These are phyloP conservation scores for Teleopsis dalmanni DNA, from an alignment of 1,140 invertebrate species.

Conservation along the genomic window DNA sequence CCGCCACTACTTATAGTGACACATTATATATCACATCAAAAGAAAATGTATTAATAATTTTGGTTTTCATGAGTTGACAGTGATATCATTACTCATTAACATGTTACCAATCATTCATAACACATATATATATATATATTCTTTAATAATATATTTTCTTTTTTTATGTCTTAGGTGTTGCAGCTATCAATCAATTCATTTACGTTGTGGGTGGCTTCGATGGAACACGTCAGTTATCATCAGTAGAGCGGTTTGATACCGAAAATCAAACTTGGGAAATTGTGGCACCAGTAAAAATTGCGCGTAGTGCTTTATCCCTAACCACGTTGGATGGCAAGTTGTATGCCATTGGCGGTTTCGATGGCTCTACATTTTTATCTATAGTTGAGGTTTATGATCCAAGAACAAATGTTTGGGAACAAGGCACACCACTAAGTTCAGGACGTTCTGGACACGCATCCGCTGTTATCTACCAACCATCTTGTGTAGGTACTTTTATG, in stretches of 20 bases:
- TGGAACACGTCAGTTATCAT: constrained; percentile 64
- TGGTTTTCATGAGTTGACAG: not conserved
- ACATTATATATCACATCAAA: no score
- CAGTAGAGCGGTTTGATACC: constrained; percentile 75
- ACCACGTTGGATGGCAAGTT: constrained; percentile 73
- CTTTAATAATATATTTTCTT: not conserved
- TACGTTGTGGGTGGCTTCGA: constrained; percentile 83
- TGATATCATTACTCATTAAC: not conserved
- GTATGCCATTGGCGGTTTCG: constrained; percentile 83
- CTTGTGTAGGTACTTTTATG: constrained; percentile 51
- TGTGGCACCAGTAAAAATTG: constrained; percentile 59
- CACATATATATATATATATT: not conserved
- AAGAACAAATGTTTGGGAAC: constrained; percentile 62
- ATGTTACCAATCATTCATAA: not conserved
- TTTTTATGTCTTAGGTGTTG: constrained; percentile 66
- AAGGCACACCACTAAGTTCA: constrained; percentile 70
- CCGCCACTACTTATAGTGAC: no score
- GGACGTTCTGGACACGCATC: constrained; percentile 84
- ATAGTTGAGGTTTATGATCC: constrained; percentile 84
- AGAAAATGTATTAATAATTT: no score
- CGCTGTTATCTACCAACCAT: constrained; percentile 70
- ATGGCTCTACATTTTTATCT: constrained; percentile 70
- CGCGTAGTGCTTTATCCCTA: constrained; percentile 73
- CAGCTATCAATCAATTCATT: constrained; percentile 69
- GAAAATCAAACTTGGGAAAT: constrained; percentile 66